Evolutionary conservation across 2,888 invertebrate genomes (phyloP), one percentile per base, ranked within the genome.

Genomic region (Hirtodrosophila trivittata): DNA sequence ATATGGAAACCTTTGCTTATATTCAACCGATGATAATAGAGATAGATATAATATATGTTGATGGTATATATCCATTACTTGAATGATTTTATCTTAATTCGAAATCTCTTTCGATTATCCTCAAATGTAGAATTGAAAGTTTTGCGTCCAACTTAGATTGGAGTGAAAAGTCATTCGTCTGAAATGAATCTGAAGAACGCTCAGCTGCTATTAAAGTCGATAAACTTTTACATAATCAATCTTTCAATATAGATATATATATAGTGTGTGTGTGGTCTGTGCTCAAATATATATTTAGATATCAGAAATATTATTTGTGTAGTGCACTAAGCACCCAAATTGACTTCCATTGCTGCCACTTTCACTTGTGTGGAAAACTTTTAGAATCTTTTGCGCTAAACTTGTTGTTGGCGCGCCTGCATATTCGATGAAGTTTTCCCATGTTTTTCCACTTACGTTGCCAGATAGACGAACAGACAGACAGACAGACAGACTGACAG

Each of bases 281-380:
- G n/a, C n/a, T n/a, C n/a, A n/a, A n/a, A 10, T 12, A 39, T 18
- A 30, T 12, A 16, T 33, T 8, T 3, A 18, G 8, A 3, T 21
- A 8, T 14, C n/a, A 26, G 43, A 42, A 50, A 47, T 51, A 50
- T 71, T 66, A 42, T 47, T 71, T 13, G 30, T 9, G 10, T 47
- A 25, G 25, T 47, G 49, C 45, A 33, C 51, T 57, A 49, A 55
- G 72, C 60, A 65, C 26, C 32, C 37, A 51, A 71, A 71, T 71
- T 66, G 69, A 69, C 59, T 66, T 66, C 28, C 43, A 39, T 41
- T 35, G 49, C 63, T 74, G 64, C 55, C 65, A 66, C 84, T 80
- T 80, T 77, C 74, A 52, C 70, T 76, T 66, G 57, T 74, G 62
- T 81, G 51, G 41, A 52, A 84, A 77, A 77, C 43, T 77, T 77